These are phyloP conservation scores for Pontoporia blainvillei DNA, from an alignment of 2,113 vertebrate genomes.

Conservation along the genomic window DNA sequence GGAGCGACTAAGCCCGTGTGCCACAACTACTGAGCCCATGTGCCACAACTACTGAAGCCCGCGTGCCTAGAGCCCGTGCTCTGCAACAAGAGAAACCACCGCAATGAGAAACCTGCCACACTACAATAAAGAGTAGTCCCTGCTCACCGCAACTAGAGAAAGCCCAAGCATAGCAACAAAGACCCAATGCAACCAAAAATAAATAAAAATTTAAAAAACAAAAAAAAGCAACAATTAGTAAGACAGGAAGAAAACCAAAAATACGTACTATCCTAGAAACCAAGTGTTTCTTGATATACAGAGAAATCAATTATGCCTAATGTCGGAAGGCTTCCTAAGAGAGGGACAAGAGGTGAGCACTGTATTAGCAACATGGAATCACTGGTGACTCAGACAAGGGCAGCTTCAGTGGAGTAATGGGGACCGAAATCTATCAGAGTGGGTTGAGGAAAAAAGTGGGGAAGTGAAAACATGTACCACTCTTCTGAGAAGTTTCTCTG, in stretches of 20 bases:
- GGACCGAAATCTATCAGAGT: not conserved
- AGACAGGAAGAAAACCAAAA: not conserved
- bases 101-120: no score
- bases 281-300: not conserved
- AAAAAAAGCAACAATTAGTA: not conserved
- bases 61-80: no score
- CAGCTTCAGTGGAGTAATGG: not conserved
- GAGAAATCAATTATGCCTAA: not conserved
- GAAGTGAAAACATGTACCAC: not conserved
- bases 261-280: not conserved
- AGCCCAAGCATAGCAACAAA: no score
- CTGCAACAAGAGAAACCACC: no score
- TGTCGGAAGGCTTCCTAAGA: not conserved
- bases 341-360: not conserved
- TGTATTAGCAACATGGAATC: not conserved
- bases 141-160: no score
- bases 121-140: no score
- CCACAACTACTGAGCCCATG: no score
- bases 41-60: no score
- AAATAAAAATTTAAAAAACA: no score
- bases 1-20: no score
- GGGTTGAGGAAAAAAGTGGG: not conserved
- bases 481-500: not conserved
- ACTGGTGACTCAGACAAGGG: not conserved
- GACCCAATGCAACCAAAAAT: no score